Conservation (phyloP, 2,113 vertebrate species). For the Solea solea region DNA sequence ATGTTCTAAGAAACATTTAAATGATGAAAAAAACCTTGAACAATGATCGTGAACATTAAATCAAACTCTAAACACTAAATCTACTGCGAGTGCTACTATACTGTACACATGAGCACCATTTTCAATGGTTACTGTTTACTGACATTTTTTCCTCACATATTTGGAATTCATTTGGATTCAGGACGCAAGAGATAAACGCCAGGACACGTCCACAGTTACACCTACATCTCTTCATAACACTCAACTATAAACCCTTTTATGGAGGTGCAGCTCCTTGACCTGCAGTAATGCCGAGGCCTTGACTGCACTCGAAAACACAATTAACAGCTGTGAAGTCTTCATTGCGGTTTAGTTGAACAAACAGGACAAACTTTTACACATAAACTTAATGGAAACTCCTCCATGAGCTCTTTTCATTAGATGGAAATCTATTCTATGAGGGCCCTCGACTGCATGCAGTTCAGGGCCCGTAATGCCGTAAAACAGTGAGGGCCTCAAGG, state of each 20-base stretch:
- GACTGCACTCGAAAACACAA: conserved; percentile 27
- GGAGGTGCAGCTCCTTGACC: background rate
- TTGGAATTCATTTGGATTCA: too few species aligned
- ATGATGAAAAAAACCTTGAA: too few species aligned
- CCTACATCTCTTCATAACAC: background rate
- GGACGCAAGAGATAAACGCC: background rate
- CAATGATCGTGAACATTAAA: too few species aligned
- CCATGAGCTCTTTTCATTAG: conserved; percentile 63
- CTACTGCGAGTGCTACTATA: too few species aligned
- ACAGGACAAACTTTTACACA: conserved; percentile 66
- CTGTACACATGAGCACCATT: too few species aligned
- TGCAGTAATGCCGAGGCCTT: background rate
- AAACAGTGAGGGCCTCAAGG: conserved; percentile 74
- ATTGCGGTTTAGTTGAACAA: conserved; percentile 39
- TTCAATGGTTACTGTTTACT: too few species aligned
- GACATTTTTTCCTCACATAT: too few species aligned
- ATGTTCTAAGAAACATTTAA: background rate
- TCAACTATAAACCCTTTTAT: background rate
- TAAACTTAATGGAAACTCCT: conserved; percentile 49
- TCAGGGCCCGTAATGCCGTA: conserved; percentile 70
- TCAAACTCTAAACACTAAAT: too few species aligned
- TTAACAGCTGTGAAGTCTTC: conserved; percentile 20
- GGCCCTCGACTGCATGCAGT: conserved; percentile 60
- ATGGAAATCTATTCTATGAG: conserved; percentile 69
- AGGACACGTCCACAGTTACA: background rate